Base-by-base conservation (phyloP, 2,113 vertebrate genomes). In the Gobiocypris rarus region DNA sequence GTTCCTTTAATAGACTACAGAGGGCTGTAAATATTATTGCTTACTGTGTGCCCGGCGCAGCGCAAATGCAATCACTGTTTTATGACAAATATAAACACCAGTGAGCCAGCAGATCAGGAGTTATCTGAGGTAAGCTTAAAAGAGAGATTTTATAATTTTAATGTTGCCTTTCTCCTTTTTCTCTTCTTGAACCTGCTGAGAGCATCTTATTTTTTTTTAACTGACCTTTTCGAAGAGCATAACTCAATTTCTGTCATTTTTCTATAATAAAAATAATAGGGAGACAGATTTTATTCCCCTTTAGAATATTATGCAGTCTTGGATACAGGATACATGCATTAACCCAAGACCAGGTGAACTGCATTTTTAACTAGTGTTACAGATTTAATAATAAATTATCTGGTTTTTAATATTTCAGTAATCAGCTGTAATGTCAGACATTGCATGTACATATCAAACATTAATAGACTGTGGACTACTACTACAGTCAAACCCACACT, bases 371-470 rank as follows among this genome's bases (percentile, higher is more conserved):
- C 59, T 83, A 69, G 52, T 65, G 74, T 84, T 4, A 13, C 45
- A 48, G 24, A 41, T 65, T 52, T 56, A 86, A 87, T 76, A 84
- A 88, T 81, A 79, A 84, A 86, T 79, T 0, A 86, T 71, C 19
- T 22, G 13, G 5, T 43, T 86, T 15, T 87, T 81, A 88, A 87
- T 87, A 87, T 87, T 89, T 87, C 75, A 89, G 74, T 83, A 82
- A 83, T 83, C 70, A 50, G 82, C 80, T 85, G 78, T 85, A 87
- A 87, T 75, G 81, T 87, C 58, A 69, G 70, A 59, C 24, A 56
- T 67, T 81, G 56, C 83, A 58, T 75, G 22, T 84, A 67, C 43
- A 67, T 58, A 82, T 87, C 11, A 89, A 89, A 84, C 59, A 88
- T 89, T 87, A 43, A 88, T 59, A 69, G 63, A 26, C 48, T n/a